Evolutionary conservation across 92 coral and sea anemone species (phyloP).

Genomic region (Galaxea fascicularis): DNA sequence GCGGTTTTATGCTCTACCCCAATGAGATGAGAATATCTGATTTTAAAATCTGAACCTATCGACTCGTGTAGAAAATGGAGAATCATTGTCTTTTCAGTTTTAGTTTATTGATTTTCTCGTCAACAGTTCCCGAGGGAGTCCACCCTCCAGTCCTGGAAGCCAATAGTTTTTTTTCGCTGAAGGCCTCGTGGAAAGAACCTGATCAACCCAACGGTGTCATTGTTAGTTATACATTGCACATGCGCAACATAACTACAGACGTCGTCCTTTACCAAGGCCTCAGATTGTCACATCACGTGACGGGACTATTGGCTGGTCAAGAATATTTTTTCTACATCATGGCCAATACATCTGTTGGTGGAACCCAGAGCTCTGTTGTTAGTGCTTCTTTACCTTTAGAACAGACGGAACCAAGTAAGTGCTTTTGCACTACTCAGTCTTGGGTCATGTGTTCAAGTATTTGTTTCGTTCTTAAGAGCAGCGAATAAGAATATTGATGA

Average conservation of each 20-base stretch:
- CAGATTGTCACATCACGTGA: constrained; percentile 52
- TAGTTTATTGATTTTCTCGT: neutral
- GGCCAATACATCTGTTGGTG: constrained; percentile 69
- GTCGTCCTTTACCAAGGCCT: constrained; percentile 48
- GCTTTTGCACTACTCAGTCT: neutral
- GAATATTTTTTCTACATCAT: constrained; percentile 51
- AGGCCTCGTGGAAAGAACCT: constrained; percentile 59
- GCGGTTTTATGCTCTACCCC: no score
- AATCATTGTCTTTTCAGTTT: neutral
- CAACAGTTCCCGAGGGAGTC: constrained; percentile 61
- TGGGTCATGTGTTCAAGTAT: neutral
- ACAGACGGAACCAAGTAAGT: constrained; percentile 16
- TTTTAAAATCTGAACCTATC: neutral
- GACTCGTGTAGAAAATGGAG: neutral
- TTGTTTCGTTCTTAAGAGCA: neutral
- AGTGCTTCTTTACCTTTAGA: neutral
- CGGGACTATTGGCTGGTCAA: constrained; percentile 64
- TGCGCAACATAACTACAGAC: constrained; percentile 47
- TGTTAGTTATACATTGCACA: constrained; percentile 50
- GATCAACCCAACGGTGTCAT: constrained; percentile 53
- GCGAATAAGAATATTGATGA: no score
- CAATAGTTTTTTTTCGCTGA: constrained; percentile 45
- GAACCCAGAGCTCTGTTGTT: constrained; percentile 31
- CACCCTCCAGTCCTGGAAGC: constrained; percentile 43
- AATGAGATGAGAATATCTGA: no score